Conservation (phyloP, 1,140 invertebrate species). For the Polyergus mexicanus region DNA sequence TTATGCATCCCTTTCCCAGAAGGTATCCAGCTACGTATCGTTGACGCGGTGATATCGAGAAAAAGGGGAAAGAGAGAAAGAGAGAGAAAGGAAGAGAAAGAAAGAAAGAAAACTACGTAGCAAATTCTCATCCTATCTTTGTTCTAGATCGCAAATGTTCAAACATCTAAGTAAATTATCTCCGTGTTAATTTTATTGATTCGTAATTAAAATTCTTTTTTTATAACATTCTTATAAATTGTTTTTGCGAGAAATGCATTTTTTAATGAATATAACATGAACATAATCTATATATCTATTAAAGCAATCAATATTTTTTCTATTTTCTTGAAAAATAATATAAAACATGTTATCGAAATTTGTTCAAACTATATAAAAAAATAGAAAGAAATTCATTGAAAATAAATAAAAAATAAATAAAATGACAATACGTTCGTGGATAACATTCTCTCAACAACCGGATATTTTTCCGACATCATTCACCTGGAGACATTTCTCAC, state of each 20-base stretch:
- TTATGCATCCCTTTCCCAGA: constrained; percentile 68
- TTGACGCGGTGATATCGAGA: constrained; percentile 52
- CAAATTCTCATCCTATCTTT: constrained; percentile 14
- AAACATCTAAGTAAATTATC: constrained; percentile 18
- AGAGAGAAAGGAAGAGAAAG: not conserved
- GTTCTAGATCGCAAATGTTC: not conserved
- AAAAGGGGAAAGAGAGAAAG: not conserved
- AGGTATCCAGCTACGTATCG: constrained; percentile 65
- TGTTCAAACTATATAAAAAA: not conserved
- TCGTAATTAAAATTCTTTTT: not conserved
- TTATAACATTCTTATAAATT: not conserved
- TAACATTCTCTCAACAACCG: not conserved
- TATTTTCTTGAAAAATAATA: not conserved
- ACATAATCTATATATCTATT: not conserved
- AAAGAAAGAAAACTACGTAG: not conserved
- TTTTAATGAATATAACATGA: not conserved
- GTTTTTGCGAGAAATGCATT: not conserved
- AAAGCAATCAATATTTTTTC: not conserved
- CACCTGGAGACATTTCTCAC: constrained; percentile 55
- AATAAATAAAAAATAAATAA: not conserved
- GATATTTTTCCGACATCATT: constrained; percentile 41
- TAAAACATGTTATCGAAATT: not conserved
- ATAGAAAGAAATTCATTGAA: constrained; percentile 14
- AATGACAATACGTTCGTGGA: constrained; percentile 14
- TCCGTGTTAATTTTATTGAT: not conserved